Evolutionary conservation across 1,140 invertebrate species (phyloP), one percentile per base, ranked within the genome.

Genomic region (Macrotrachela quadricornifera): DNA sequence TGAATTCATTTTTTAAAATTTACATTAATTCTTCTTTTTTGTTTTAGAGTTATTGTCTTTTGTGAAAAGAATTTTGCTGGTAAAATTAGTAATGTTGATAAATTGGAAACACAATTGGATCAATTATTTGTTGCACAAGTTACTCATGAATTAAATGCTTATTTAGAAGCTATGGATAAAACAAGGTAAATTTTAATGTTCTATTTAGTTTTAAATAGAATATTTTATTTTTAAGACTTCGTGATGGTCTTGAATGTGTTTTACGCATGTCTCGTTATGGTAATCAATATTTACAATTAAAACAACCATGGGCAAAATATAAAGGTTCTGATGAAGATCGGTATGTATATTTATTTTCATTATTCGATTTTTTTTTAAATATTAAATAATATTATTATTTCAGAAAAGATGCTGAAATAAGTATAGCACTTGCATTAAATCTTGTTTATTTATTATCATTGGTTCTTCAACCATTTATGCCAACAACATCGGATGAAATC

Each of bases 251-350:
- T 17, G 74, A 79, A 21, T 78, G 81, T 61, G 78, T 97, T 57
- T 71, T 99, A 54, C 75, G 75, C 21, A 83, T 96, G 57, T 91
- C 90, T 0, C 77, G 83, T 16, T 76, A 84, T 58, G 90, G 91
- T 16, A 99, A 99, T 74, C 85, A 88, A 60, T 91, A 85, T 62
- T 87, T 97, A 79, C 94, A 99, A 71, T 71, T 73, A 1, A 80
- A 82, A 57, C 80, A 92, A 65, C 91, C 92, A 0, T 99, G 92
- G 91, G 82, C 41, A 10, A 54, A 54, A 49, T 14, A 40, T 40
- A 40, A 10, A 10, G 52, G 52, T 42, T 48, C 52, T 16, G 46
- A 54, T 18, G 52, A 54, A 54, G 52, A 54, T 39, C 48, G 48
- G 52, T 54, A 30, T 40, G 10, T 18, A 37, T 38, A 9, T 41